These are phyloP conservation scores for Chlorospingus flavigularis DNA, from an alignment of 2,797 vertebrate species.

Conservation along the genomic window DNA sequence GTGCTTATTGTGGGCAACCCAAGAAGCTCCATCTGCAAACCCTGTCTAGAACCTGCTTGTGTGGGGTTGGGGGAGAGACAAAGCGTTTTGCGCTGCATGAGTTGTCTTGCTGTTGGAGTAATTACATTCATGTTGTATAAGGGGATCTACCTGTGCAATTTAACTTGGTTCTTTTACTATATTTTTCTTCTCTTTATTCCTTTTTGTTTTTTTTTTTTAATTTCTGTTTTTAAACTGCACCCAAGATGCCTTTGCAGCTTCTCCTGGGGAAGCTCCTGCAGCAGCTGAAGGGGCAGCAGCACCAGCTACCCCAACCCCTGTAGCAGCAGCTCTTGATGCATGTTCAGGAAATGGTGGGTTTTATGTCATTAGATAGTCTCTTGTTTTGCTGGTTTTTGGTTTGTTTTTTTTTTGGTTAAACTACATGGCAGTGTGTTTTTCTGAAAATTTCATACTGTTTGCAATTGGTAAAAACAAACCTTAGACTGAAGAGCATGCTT, in stretches of 20 bases:
- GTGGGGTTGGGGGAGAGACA: not conserved
- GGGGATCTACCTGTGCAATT: constrained; percentile 74
- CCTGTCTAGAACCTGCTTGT: not conserved
- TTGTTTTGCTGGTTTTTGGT: constrained; percentile 26
- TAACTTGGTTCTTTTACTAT: constrained; percentile 80
- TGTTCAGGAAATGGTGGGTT: constrained; percentile 99
- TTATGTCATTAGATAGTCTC: constrained; percentile 69
- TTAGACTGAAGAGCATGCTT: constrained; percentile 68
- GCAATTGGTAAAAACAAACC: constrained; percentile 38
- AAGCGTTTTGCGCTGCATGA: constrained; percentile 20
- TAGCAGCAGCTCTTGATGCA: constrained; percentile 91
- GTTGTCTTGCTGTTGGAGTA: constrained; percentile 34
- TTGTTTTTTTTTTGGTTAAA: constrained; percentile 2
- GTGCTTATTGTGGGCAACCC: not conserved
- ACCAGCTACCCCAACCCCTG: constrained; percentile 82
- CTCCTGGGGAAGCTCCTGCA: constrained; percentile 93
- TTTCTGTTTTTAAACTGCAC: constrained; percentile 77
- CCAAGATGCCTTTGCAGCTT: constrained; percentile 97
- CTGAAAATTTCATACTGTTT: constrained; percentile 27
- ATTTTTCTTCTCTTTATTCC: constrained; percentile 79
- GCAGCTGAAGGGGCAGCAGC: constrained; percentile 86
- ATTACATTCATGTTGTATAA: constrained; percentile 77
- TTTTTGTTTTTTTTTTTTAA: constrained; percentile 76
- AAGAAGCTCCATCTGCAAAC: not conserved
- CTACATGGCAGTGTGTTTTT: constrained; percentile 70